Evolutionary conservation across 2,888 invertebrate species (phyloP).

Genomic region (Drosophila greeni): DNA sequence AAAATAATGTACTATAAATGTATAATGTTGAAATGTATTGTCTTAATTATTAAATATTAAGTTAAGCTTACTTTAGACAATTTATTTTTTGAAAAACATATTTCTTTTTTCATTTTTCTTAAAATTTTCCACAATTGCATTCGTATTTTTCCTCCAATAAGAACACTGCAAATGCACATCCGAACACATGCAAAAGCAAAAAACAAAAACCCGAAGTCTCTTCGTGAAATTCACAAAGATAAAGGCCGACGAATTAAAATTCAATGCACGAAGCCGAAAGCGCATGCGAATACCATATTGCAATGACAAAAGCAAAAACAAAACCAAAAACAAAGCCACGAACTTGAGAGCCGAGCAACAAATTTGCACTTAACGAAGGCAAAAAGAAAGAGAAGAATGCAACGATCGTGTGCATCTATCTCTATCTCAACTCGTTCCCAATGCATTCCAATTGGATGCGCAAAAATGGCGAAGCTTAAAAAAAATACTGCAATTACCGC

Average conservation of each 20-base stretch:
- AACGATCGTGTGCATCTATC: slow-evolving; percentile 8
- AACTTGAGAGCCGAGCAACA: slow-evolving; percentile 30
- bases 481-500: background rate
- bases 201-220: slow-evolving; percentile 25
- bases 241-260: slow-evolving; percentile 61
- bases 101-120: background rate
- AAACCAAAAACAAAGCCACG: slow-evolving; percentile 17
- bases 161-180: slow-evolving; percentile 21
- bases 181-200: background rate
- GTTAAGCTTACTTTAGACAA: too few relatives aligned
- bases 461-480: slow-evolving; percentile 53
- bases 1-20: too few relatives aligned
- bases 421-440: background rate
- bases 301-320: slow-evolving; percentile 36
- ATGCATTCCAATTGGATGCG: slow-evolving; percentile 62
- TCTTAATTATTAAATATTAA: too few relatives aligned
- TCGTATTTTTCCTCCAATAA: slow-evolving; percentile 22
- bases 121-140: background rate
- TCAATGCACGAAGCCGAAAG: slow-evolving; percentile 61
- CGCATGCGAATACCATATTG: slow-evolving; percentile 62
- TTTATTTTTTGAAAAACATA: too few relatives aligned
- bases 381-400: slow-evolving; percentile 21
- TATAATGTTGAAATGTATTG: too few relatives aligned
- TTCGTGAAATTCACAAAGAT: slow-evolving; percentile 48
- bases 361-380: slow-evolving; percentile 8